Base-by-base conservation (phyloP, 2,888 invertebrate species). In the Hymenopus coronatus region DNA sequence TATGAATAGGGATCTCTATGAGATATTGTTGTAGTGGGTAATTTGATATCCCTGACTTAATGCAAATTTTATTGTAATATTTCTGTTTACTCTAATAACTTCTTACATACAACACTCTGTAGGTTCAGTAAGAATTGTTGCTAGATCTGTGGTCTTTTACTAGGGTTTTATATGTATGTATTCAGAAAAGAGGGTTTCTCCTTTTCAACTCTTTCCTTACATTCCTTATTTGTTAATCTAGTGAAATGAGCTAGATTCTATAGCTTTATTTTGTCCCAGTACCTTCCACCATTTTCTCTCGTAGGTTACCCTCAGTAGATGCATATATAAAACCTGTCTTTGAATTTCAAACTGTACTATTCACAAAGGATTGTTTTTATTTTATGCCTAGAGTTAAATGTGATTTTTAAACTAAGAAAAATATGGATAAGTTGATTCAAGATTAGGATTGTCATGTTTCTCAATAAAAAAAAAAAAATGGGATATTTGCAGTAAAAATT, bases 181-280 rank as follows among this genome's bases (percentile, higher is more conserved):
- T 70, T 70, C 54, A 70, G 54, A 25, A 70, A 3, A 70, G 54
- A 70, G 54, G 25, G 20, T 70, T 70, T 82, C 82, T 87, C 82
- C 87, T 87, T 82, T 54, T 70, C 82, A 87, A 87, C 82, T 27
- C n/a, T 87, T 81, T 87, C 87, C 87, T 87, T 25, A 87, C 87
- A 87, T 87, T 87, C 87, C 87, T 87, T 33, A 40, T 82, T 87
- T n/a, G 33, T 82, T 87, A 33, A 82, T 82, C 82, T 87, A n/a
- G 82, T 20, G 54, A 25, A 20, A 25, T 70, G 25, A 70, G 25
- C 54, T 70, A 70, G 54, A 20, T 70, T 54, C 54, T 70, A 40
- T 20, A 70, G 54, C n/a, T 46, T 33, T 82, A 15, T 82, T 86
- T 12, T 70, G 28, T 84, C n/a, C 28, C 28, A 84, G 28, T 82